phyloP scores from a whole-genome alignment of 2,797 vertebrate genomes.

The Epinephelus malabaricus region DNA sequence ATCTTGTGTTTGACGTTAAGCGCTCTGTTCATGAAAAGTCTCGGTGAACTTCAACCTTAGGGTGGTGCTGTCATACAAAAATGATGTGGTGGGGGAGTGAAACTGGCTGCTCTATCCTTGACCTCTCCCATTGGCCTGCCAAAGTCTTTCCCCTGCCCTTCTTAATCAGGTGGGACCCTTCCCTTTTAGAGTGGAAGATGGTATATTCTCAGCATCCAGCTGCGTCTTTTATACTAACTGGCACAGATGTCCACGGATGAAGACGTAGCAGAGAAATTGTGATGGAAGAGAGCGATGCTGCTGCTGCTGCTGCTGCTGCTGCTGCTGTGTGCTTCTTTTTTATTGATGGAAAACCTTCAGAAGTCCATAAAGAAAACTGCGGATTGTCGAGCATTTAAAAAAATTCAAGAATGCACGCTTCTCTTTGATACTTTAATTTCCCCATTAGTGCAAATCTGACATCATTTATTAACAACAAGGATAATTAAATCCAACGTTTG shows the following conservation, averaged over 20 bases:
- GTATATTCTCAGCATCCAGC: conserved; percentile 73
- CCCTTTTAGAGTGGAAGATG: conserved; percentile 74
- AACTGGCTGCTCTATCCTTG: conserved; percentile 84
- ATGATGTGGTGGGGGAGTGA: conserved; percentile 81
- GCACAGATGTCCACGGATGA: conserved; percentile 60
- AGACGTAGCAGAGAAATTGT: conserved; percentile 34
- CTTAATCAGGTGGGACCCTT: conserved; percentile 86
- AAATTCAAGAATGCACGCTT: background rate
- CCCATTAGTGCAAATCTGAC: background rate
- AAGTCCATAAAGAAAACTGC: conserved; percentile 24
- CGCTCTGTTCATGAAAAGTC: conserved; percentile 93
- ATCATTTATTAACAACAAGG: background rate
- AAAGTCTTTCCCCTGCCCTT: conserved; percentile 85
- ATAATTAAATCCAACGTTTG: background rate
- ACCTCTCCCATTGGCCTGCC: conserved; percentile 85
- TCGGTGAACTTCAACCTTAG: conserved; percentile 88
- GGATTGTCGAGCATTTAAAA: conserved; percentile 11
- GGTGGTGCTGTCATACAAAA: conserved; percentile 89
- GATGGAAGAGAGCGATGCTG: conserved; percentile 1
- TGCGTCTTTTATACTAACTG: conserved; percentile 69
- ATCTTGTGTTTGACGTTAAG: conserved; percentile 94
- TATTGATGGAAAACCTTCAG: background rate
- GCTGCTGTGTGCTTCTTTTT: conserved; percentile 4
- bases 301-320: background rate
- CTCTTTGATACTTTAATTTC: conserved; percentile 15